Evolutionary conservation across 1,140 invertebrate genomes (phyloP).

Genomic region (Notospermus geniculatus): DNA sequence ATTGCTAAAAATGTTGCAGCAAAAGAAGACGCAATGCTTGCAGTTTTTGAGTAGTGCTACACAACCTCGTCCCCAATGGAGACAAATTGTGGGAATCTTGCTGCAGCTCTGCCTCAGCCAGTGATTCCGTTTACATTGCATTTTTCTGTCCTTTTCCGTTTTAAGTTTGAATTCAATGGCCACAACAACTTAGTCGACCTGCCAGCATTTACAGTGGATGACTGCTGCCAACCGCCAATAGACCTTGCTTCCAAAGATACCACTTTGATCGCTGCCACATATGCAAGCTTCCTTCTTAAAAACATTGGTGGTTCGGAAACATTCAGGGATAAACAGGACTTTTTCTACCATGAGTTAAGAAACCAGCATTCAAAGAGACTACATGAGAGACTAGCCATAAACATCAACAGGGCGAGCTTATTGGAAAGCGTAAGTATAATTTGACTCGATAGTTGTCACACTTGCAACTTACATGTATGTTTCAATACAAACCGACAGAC

Average conservation of each 20-base stretch:
- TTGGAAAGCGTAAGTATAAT: slow-evolving; percentile 69
- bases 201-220: slow-evolving; percentile 76
- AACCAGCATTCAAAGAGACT: slow-evolving; percentile 80
- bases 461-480: not conserved
- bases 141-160: slow-evolving; percentile 16
- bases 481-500: no score
- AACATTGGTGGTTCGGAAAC: slow-evolving; percentile 93
- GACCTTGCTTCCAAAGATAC: slow-evolving; percentile 78
- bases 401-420: slow-evolving; percentile 76
- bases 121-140: not conserved
- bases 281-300: slow-evolving; percentile 87
- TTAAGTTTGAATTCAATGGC: slow-evolving; percentile 56
- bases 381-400: slow-evolving; percentile 77
- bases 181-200: slow-evolving; percentile 52
- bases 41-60: no score
- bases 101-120: no score
- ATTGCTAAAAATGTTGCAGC: no score
- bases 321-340: slow-evolving; percentile 92
- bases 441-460: not conserved
- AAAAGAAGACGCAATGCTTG: no score
- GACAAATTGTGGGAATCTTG: no score
- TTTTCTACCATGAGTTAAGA: slow-evolving; percentile 89
- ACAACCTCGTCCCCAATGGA: no score
- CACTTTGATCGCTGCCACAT: slow-evolving; percentile 88
- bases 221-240: slow-evolving; percentile 83